Evolutionary conservation across 2,113 vertebrate genomes (phyloP).

Genomic region (Carlito syrichta): DNA sequence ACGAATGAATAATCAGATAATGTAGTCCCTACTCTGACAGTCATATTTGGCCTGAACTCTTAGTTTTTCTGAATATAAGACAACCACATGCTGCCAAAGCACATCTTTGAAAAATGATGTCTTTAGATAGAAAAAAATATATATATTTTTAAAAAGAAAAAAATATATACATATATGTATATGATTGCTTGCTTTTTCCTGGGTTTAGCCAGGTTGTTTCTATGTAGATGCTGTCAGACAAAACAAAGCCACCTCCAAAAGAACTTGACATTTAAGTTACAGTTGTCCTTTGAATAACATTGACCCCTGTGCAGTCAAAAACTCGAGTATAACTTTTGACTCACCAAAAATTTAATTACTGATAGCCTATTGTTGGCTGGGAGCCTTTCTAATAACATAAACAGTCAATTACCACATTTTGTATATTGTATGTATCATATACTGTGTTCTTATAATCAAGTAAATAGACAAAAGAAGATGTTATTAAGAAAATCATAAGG

Average conservation of each 20-base stretch:
- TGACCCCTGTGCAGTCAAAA: not conserved
- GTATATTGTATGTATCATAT: not conserved
- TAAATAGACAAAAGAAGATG: not conserved
- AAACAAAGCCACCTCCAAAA: not conserved
- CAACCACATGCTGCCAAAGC: not conserved
- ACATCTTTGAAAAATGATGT: not conserved
- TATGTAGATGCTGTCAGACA: not conserved
- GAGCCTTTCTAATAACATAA: not conserved
- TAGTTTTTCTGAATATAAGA: not conserved
- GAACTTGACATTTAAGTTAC: not conserved
- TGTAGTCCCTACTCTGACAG: not conserved
- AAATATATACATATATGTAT: not conserved
- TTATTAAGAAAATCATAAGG: not conserved
- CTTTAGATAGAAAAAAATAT: not conserved
- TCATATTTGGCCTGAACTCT: not conserved
- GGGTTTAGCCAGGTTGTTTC: not conserved
- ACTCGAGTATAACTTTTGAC: not conserved
- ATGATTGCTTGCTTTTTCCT: not conserved
- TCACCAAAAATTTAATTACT: not conserved
- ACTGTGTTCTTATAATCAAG: not conserved
- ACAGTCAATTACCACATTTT: not conserved
- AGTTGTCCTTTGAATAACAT: not conserved
- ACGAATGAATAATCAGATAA: not conserved
- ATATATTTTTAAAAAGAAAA: not conserved
- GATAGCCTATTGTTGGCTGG: not conserved